A percentile compares a stretch with the other conserved stretches of the same genome.
Evolutionary conservation across 1,140 invertebrate species (phyloP).

Genomic region (Zaprionus taronus): DNA sequence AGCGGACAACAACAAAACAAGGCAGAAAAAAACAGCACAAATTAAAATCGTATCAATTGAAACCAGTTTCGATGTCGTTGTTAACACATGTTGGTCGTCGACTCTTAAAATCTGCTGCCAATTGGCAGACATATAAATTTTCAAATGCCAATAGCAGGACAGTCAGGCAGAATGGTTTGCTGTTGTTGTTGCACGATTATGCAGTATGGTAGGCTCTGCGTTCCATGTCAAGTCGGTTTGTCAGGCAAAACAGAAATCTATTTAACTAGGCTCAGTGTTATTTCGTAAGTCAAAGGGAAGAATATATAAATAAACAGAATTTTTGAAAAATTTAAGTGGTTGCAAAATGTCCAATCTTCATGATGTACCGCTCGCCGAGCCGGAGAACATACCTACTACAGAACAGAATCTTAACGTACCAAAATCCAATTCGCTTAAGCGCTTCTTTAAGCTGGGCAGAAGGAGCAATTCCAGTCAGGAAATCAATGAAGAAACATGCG

Average conservation of each 20-base stretch:
- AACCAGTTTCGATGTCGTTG: conserved; percentile 77
- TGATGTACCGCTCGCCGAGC: conserved; percentile 54
- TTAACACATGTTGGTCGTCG: conserved; percentile 77
- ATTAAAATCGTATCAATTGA: conserved; percentile 73
- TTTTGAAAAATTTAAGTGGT: conserved; percentile 41
- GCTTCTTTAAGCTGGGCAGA: conserved; percentile 66
- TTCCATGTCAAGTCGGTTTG: conserved; percentile 4
- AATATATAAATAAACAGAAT: conserved; percentile 33
- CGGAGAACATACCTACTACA: conserved; percentile 20
- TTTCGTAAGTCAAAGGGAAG: conserved; percentile 57
- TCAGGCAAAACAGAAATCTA: not conserved
- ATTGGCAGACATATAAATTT: conserved; percentile 52
- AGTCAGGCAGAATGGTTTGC: not conserved
- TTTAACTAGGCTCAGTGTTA: conserved; percentile 49
- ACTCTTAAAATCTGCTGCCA: conserved; percentile 18
- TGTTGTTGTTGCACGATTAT: not conserved
- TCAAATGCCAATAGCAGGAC: conserved; percentile 30
- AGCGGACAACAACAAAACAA: conserved; percentile 11
- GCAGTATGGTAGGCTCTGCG: conserved; percentile 48
- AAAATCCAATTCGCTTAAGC: conserved; percentile 53
- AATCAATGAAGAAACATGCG: conserved; percentile 17
- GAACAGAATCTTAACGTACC: conserved; percentile 11
- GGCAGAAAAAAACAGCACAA: conserved; percentile 31
- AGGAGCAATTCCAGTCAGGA: conserved; percentile 20
- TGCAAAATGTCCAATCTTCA: conserved; percentile 60